phyloP scores from a whole-genome alignment of 2,888 invertebrate genomes.

The Cantharis flavilabris region DNA sequence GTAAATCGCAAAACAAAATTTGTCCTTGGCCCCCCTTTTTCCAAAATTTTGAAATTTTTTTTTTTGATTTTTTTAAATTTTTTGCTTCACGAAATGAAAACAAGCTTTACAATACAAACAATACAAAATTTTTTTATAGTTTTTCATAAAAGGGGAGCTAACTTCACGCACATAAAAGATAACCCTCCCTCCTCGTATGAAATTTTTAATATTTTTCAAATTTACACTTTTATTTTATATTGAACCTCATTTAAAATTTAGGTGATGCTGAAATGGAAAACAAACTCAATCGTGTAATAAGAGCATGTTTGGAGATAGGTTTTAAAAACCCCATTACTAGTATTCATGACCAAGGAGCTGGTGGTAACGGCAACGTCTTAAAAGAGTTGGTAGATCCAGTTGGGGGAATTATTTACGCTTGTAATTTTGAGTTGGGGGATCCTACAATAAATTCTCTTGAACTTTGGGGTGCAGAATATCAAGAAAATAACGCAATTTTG shows the following conservation, averaged over 20 bases:
- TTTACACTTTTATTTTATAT: no score
- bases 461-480: slow-evolving; percentile 98
- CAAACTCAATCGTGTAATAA: slow-evolving; percentile 90
- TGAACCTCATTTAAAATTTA: slow-evolving; percentile 13
- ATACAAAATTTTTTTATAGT: no score
- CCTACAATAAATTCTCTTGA: slow-evolving; percentile 92
- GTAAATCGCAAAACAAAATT: no score
- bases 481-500: slow-evolving; percentile 91
- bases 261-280: slow-evolving; percentile 99
- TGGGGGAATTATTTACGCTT: slow-evolving; percentile 88
- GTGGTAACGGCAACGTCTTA: slow-evolving; percentile 97
- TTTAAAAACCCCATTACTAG: slow-evolving; percentile 85
- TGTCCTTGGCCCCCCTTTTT: no score
- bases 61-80: no score
- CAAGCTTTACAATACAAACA: no score
- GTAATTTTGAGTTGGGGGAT: slow-evolving; percentile 89
- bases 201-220: no score
- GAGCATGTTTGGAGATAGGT: slow-evolving; percentile 87
- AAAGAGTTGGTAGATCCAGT: slow-evolving; percentile 95
- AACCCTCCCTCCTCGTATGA: no score
- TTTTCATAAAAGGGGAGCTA: no score
- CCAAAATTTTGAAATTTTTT: no score
- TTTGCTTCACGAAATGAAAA: no score
- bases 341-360: slow-evolving; percentile 99
- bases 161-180: no score